Evolutionary conservation across 2,113 vertebrate genomes (phyloP), one percentile per base, ranked within the genome.

Genomic region (Canis aureus): DNA sequence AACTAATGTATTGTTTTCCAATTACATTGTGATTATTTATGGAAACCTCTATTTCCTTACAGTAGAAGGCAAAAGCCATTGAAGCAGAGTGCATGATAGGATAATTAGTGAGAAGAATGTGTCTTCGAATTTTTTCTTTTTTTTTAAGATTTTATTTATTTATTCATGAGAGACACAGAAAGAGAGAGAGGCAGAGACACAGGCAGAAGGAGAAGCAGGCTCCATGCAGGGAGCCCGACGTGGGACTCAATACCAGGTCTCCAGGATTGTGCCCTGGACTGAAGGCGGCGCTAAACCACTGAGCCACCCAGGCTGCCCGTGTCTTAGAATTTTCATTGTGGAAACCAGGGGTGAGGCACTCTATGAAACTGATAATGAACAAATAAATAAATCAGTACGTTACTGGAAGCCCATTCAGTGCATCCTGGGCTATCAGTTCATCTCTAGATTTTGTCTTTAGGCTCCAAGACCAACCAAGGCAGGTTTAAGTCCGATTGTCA

Each of bases 401-500:
- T 92, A 82, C 59, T 78, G 11, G 32, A 91, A 85, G 49, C 23
- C n/a, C 38, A 71, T 64, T 71, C 32, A 23, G 16, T 82, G 13
- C 32, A 78, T 57, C 27, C 32, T 92, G 4, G 67, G n/a, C 27
- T 67, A 51, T 89, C 73, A 73, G 32, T 35, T 7, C 32, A 88
- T 84, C 87, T 87, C 94, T 67, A 96, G 78, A 80, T 88, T 94
- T 97, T 94, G 82, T 96, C 96, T 94, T 97, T 92, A 97, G 95
- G 66, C 86, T 38, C 71, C 92, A 93, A 94, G 96, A 98, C 83
- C 97, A 91, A 94, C 51, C 92, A 98, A 98, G 96, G 84, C 94
- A 97, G 96, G 93, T 97, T 98, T 91, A 95, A 98, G 91, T 90
- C 97, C 97, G 96, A 95, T 53, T 98, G 94, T 97, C 95, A 97